phyloP scores from a whole-genome alignment of 2,797 vertebrate genomes.

The Craterocephalus amniculus region DNA sequence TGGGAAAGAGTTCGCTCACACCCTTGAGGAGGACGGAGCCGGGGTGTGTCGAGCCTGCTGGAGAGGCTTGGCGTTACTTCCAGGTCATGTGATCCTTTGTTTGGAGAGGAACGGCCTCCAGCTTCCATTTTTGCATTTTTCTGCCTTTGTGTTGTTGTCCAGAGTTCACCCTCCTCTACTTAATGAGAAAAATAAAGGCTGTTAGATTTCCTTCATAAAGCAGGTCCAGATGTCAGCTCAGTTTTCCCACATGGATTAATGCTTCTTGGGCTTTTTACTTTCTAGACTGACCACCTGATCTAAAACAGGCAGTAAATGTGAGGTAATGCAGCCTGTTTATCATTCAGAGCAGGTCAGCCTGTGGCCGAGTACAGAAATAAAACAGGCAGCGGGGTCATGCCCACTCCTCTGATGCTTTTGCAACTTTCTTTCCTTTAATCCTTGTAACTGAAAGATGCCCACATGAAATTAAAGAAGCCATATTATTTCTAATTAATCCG shows the following conservation, averaged over 20 bases:
- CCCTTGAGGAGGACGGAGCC: constrained; percentile 4
- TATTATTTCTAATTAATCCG: background rate
- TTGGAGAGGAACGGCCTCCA: constrained; percentile 14
- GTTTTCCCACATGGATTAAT: constrained; percentile 1
- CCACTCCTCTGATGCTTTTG: background rate
- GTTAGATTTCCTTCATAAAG: constrained; percentile 9
- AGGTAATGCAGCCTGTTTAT: background rate
- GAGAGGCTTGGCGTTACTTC: constrained; percentile 59
- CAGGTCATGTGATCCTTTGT: constrained; percentile 75
- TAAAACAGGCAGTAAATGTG: background rate
- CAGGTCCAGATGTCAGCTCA: background rate
- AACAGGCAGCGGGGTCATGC: background rate
- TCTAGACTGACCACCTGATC: background rate
- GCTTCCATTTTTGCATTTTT: constrained; percentile 19
- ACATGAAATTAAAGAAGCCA: background rate
- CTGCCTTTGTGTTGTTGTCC: background rate
- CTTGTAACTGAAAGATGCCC: constrained; percentile 4
- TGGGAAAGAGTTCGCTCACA: constrained; percentile 8
- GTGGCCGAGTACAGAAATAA: background rate
- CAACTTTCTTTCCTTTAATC: background rate
- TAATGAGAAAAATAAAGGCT: background rate
- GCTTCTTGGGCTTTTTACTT: background rate
- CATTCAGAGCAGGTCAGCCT: background rate
- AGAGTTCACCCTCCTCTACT: background rate
- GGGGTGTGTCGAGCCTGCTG: constrained; percentile 13